Percentiles rank a stretch among this genome's conserved stretches.
phyloP scores from a whole-genome alignment of 2,113 vertebrate genomes.

The Colius striatus region DNA sequence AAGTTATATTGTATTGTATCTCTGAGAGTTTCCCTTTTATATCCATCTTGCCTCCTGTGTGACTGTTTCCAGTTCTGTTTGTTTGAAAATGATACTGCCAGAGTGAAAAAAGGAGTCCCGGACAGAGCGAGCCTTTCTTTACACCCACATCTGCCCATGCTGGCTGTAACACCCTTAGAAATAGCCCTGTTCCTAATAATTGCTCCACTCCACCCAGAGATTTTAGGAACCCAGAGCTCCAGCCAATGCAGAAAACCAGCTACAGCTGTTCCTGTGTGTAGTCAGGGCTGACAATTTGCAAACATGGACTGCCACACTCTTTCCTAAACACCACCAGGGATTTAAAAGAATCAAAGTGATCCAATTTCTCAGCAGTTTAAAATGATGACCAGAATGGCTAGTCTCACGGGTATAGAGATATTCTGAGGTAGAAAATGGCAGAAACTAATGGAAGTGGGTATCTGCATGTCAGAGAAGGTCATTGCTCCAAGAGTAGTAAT shows the following conservation, averaged over 20 bases:
- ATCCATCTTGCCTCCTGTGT: neutral
- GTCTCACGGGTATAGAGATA: neutral
- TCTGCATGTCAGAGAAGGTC: accelerated
- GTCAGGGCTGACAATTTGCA: neutral
- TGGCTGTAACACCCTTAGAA: neutral
- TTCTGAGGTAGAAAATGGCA: neutral
- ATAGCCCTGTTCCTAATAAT: neutral
- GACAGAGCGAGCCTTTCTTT: neutral
- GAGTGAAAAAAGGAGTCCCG: neutral
- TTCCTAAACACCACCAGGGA: neutral
- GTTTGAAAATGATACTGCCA: neutral
- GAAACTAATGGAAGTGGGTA: neutral
- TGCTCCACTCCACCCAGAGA: neutral
- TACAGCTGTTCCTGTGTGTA: neutral
- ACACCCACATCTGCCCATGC: neutral
- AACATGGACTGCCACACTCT: accelerated
- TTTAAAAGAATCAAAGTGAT: neutral
- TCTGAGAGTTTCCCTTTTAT: neutral
- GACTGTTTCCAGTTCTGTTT: neutral
- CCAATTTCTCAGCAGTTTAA: neutral
- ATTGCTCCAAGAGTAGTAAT: neutral
- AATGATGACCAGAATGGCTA: neutral
- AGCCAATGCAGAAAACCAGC: neutral
- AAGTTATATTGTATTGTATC: neutral
- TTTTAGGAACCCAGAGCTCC: neutral